These are phyloP conservation scores for Meliscaeva auricollis DNA, from an alignment of 2,888 invertebrate species.

Conservation along the genomic window DNA sequence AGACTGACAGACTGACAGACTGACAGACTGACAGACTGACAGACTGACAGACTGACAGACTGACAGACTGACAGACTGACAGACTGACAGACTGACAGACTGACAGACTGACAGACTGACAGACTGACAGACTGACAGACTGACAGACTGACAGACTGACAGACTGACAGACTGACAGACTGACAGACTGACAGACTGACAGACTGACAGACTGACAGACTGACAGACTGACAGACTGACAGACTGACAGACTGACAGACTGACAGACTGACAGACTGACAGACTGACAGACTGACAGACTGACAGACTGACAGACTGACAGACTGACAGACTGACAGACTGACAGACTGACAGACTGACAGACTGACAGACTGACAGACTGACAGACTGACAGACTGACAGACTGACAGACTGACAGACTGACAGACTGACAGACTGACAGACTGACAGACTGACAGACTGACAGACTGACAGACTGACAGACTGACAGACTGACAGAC, in stretches of 20 bases:
- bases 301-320: slow-evolving; percentile 26
- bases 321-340: slow-evolving; percentile 28
- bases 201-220: no score
- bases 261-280: background rate
- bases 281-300: slow-evolving; percentile 28
- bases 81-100: background rate
- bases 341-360: slow-evolving; percentile 26
- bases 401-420: slow-evolving; percentile 28
- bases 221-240: background rate
- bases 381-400: slow-evolving; percentile 25
- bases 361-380: slow-evolving; percentile 27
- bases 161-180: no score
- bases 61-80: background rate
- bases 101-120: background rate
- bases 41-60: background rate
- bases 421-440: slow-evolving; percentile 30
- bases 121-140: background rate
- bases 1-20: background rate
- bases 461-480: slow-evolving; percentile 42
- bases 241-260: background rate
- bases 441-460: slow-evolving; percentile 24
- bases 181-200: no score
- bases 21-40: background rate
- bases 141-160: no score
- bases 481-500: slow-evolving; percentile 14